Evolutionary conservation across 1,140 invertebrate species (phyloP).

Genomic region (Leptinotarsa lineolata): DNA sequence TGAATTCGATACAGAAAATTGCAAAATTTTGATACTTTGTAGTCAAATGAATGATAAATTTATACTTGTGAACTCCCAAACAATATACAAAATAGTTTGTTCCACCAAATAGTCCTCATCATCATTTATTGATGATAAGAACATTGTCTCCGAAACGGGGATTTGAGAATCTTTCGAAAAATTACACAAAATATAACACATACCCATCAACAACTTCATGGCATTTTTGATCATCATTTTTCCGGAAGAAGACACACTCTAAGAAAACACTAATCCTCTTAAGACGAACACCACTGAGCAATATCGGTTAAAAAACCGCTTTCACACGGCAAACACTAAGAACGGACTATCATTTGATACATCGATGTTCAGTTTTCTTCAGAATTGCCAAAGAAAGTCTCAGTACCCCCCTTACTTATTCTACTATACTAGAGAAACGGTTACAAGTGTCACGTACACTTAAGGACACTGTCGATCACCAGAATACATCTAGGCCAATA

Average conservation of each 20-base stretch:
- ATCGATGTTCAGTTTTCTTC: slow-evolving; percentile 3
- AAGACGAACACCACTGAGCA: too few species aligned
- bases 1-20: too few species aligned
- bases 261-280: background rate
- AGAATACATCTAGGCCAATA: background rate
- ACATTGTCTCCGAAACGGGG: too few species aligned
- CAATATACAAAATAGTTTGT: too few species aligned
- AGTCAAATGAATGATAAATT: too few species aligned
- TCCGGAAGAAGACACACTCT: background rate
- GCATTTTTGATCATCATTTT: slow-evolving; percentile 20
- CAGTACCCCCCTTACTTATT: background rate
- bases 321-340: background rate
- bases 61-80: too few species aligned
- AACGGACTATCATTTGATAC: background rate
- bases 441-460: background rate
- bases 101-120: too few species aligned
- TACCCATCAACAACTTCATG: slow-evolving; percentile 10
- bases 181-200: background rate
- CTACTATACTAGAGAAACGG: background rate
- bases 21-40: too few species aligned
- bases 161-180: too few species aligned
- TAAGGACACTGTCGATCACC: background rate
- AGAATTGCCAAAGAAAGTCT: background rate
- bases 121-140: too few species aligned
- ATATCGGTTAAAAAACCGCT: background rate